Conservation (phyloP, 92 coral and sea anemone species). For the Siderastrea siderea region DNA sequence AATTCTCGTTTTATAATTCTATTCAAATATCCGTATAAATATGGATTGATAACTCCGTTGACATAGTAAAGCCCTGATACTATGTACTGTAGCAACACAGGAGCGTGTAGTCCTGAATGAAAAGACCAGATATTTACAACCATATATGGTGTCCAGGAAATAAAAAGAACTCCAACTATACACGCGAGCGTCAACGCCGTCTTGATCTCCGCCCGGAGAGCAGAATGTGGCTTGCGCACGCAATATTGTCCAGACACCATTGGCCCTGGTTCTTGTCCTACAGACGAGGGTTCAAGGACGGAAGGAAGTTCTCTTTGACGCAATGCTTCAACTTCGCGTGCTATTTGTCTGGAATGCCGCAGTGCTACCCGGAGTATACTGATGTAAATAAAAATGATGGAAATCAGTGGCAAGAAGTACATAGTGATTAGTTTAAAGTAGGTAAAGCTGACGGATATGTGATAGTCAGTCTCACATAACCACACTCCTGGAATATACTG, state of each 20-base stretch:
- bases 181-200: slow-evolving; percentile 75
- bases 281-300: slow-evolving; percentile 25
- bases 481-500: slow-evolving; percentile 73
- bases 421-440: slow-evolving; percentile 75
- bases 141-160: slow-evolving; percentile 87
- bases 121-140: slow-evolving; percentile 75
- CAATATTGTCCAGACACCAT: slow-evolving; percentile 82
- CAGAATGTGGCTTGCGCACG: slow-evolving; percentile 88
- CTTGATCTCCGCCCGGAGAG: slow-evolving; percentile 79
- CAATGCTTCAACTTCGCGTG: slow-evolving; percentile 79
- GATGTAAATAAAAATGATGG: slow-evolving; percentile 78
- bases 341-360: slow-evolving; percentile 86
- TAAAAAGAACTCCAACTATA: slow-evolving; percentile 83
- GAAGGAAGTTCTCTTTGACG: slow-evolving; percentile 68
- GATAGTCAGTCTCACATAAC: slow-evolving; percentile 83
- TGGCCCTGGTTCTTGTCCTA: slow-evolving; percentile 42
- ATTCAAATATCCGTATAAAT: slow-evolving; percentile 85
- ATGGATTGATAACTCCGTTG: slow-evolving; percentile 81
- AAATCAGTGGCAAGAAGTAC: slow-evolving; percentile 76
- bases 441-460: slow-evolving; percentile 64
- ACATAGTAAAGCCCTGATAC: slow-evolving; percentile 75
- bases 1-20: slow-evolving; percentile 76
- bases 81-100: slow-evolving; percentile 42
- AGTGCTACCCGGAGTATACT: slow-evolving; percentile 77
- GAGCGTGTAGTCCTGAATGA: slow-evolving; percentile 23